A percentile compares a stretch with the other conserved stretches of the same genome.
Evolutionary conservation across 2,113 vertebrate species (phyloP).

Genomic region (Catharus minimus): DNA sequence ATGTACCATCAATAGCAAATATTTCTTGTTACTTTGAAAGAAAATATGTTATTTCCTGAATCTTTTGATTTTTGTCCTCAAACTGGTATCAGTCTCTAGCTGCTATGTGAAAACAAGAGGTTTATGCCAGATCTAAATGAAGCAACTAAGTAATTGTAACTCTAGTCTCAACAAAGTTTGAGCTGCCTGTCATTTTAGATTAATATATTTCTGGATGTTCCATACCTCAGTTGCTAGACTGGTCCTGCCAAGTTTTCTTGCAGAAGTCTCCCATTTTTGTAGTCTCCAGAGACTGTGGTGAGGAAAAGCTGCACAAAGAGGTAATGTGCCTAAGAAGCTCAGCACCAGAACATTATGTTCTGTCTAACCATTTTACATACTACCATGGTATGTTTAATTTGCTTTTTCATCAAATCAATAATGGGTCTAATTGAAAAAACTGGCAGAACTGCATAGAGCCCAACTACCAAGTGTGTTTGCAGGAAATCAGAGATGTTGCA

Average conservation of each 20-base stretch:
- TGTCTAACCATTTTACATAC: conserved; percentile 69
- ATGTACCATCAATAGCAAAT: not conserved
- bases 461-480: conserved; percentile 62
- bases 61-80: not conserved
- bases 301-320: conserved; percentile 4
- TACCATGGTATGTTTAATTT: conserved; percentile 76
- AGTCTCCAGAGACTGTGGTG: not conserved
- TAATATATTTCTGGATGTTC: not conserved
- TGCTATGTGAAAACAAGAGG: not conserved
- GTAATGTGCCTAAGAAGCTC: conserved; percentile 21
- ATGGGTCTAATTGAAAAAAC: conserved; percentile 79
- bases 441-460: conserved; percentile 69
- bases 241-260: not conserved
- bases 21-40: not conserved
- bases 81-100: not conserved
- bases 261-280: not conserved
- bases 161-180: not conserved
- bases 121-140: not conserved
- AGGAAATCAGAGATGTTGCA: conserved; percentile 24
- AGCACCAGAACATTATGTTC: conserved; percentile 65
- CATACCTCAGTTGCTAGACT: not conserved
- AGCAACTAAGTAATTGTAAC: not conserved
- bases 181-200: not conserved
- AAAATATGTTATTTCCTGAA: not conserved
- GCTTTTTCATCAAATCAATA: conserved; percentile 78